A percentile compares a stretch with the other conserved stretches of the same genome.
Conservation (phyloP, 2,797 vertebrate genomes). For the Catostomus latipinnis region DNA sequence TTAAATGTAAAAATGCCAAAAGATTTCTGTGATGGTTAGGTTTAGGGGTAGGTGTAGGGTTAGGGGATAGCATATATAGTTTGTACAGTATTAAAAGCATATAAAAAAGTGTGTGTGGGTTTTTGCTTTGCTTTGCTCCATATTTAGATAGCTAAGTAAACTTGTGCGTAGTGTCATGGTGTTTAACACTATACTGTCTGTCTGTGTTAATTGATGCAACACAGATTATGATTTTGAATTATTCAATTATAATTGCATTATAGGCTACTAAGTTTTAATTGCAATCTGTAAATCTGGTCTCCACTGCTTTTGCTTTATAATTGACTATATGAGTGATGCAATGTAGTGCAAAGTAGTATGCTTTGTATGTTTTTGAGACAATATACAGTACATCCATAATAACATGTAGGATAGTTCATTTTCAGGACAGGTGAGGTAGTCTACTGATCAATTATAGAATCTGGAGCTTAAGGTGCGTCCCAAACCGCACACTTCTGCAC, state of each 20-base stretch:
- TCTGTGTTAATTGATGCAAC: conserved; percentile 7
- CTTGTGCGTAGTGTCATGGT: too few relatives aligned
- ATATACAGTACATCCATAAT: conserved; percentile 5
- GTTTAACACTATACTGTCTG: not conserved
- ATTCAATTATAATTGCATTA: conserved; percentile 4
- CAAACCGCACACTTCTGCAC: too few relatives aligned
- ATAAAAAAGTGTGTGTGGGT: too few relatives aligned
- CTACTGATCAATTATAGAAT: not conserved
- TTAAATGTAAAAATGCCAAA: too few relatives aligned
- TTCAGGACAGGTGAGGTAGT: conserved; percentile 14
- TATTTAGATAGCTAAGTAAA: too few relatives aligned
- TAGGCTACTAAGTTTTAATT: not conserved
- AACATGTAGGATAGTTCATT: not conserved
- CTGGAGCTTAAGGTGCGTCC: not conserved
- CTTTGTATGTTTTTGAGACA: not conserved
- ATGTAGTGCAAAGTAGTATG: not conserved
- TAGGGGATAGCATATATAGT: too few relatives aligned
- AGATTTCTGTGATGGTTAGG: too few relatives aligned
- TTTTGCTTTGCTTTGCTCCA: too few relatives aligned
- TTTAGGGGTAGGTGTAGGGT: too few relatives aligned
- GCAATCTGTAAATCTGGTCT: not conserved
- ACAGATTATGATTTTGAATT: not conserved
- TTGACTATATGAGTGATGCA: conserved; percentile 7
- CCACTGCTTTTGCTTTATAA: not conserved
- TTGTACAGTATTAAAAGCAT: too few relatives aligned